Conservation (phyloP, 2,797 vertebrate species). For the Pangasius djambal region DNA sequence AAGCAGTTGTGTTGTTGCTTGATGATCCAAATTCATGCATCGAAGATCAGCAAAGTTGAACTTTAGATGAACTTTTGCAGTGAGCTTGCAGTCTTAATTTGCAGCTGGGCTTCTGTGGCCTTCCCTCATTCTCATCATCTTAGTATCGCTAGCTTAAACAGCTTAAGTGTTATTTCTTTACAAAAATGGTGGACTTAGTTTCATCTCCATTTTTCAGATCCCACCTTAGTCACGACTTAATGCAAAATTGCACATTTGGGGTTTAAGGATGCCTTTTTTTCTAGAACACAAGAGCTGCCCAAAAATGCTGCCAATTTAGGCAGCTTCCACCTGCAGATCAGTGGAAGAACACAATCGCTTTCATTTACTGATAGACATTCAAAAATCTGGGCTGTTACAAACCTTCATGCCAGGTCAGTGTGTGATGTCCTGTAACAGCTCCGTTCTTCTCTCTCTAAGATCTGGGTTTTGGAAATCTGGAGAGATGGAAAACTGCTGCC, state of each 20-base stretch:
- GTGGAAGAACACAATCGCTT: background rate
- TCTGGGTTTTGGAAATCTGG: background rate
- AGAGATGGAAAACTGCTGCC: background rate
- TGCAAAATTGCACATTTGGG: background rate
- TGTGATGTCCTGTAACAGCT: background rate
- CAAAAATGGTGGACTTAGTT: background rate
- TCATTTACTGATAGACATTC: background rate
- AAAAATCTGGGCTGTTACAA: background rate
- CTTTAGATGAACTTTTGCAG: background rate
- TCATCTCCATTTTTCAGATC: background rate
- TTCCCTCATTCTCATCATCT: background rate
- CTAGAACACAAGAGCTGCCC: background rate
- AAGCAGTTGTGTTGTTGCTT: background rate
- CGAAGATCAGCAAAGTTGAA: background rate
- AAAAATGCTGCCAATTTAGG: background rate
- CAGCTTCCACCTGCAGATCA: too few relatives aligned
- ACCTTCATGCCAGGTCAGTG: background rate
- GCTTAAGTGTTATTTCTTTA: slow-evolving; percentile 6
- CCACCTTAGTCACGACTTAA: background rate
- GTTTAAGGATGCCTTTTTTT: background rate
- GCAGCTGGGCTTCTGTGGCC: background rate
- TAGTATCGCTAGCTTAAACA: slow-evolving; percentile 20
- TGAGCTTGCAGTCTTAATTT: background rate
- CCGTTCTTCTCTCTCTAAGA: background rate
- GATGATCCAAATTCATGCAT: background rate